Evolutionary conservation across 2,797 vertebrate genomes (phyloP).

Genomic region (Urosaurus nigricauda): DNA sequence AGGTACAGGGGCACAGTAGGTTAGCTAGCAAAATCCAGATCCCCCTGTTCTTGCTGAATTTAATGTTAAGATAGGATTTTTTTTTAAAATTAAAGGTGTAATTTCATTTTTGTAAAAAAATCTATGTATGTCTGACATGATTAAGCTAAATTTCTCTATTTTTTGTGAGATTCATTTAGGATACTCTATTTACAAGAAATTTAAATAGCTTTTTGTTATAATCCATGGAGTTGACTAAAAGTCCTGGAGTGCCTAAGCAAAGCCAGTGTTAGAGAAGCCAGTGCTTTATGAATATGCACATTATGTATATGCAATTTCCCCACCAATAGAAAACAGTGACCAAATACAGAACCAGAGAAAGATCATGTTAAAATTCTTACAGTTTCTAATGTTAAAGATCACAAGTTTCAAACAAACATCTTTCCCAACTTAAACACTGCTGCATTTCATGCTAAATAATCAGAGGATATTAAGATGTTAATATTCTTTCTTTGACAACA

Average conservation of each 20-base stretch:
- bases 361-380: background rate
- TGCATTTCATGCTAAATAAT: background rate
- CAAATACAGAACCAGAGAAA: background rate
- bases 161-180: slow-evolving; percentile 11
- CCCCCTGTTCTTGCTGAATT: background rate
- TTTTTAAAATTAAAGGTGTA: background rate
- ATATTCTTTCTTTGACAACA: background rate
- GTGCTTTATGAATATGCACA: background rate
- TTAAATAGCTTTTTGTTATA: background rate
- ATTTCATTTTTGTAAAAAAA: background rate
- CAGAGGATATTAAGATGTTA: background rate
- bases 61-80: background rate
- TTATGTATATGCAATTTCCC: too few relatives aligned
- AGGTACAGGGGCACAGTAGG: background rate
- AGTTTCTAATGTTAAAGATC: background rate
- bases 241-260: background rate
- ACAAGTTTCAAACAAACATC: background rate
- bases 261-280: background rate
- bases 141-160: background rate
- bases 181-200: background rate
- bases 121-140: background rate
- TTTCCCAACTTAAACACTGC: background rate
- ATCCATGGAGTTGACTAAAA: slow-evolving; percentile 8
- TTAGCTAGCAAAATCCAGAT: background rate
- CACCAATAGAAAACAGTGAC: background rate